Conservation (phyloP, 2,797 vertebrate genomes). For the Sebastes trivittatus region DNA sequence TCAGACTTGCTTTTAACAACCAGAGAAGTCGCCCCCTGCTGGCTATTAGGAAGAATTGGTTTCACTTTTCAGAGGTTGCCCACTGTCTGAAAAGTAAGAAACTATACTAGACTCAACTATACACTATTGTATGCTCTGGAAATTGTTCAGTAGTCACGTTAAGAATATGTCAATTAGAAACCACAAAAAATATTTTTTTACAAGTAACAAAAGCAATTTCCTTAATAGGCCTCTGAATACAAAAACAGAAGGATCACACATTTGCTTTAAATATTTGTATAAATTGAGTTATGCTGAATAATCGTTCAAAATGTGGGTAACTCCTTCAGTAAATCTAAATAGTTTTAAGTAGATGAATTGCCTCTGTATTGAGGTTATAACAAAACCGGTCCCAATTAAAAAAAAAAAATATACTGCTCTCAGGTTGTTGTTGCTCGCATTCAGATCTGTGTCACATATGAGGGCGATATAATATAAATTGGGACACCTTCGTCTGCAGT, state of each 20-base stretch:
- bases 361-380: neutral
- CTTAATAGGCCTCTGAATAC: neutral
- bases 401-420: neutral
- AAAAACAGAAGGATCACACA: neutral
- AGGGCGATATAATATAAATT: neutral
- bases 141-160: no score
- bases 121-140: neutral
- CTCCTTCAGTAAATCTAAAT: neutral
- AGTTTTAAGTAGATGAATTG: neutral
- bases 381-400: neutral
- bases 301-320: neutral
- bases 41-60: no score
- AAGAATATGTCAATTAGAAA: neutral
- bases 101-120: neutral
- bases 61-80: no score
- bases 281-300: neutral
- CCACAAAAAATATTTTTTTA: neutral
- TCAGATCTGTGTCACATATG: slow-evolving; percentile 24
- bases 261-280: neutral
- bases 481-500: slow-evolving; percentile 5
- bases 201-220: neutral
- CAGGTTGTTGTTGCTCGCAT: slow-evolving; percentile 9
- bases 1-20: no score
- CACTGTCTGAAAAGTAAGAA: neutral
- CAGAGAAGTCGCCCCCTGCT: no score